Percentiles rank a stretch among this genome's conserved stretches.
Conservation (phyloP, 2,797 vertebrate genomes). For the Pantherophis alleghaniensis region DNA sequence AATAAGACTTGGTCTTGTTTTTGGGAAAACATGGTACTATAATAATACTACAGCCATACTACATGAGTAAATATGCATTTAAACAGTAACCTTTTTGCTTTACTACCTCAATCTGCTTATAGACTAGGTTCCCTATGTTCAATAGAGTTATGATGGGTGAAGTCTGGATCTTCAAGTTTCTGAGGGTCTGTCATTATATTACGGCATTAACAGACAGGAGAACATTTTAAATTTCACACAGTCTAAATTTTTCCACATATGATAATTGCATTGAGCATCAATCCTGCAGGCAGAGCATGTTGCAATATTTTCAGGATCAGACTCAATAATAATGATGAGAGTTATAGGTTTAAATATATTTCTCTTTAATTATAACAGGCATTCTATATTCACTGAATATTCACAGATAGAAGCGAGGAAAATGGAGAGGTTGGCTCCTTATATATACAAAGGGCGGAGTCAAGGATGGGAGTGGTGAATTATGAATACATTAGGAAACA, state of each 20-base stretch:
- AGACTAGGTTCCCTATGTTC: slow-evolving; percentile 34
- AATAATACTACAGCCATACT: background rate
- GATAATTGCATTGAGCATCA: background rate
- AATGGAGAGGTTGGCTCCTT: too few species aligned
- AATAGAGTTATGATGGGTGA: slow-evolving; percentile 1
- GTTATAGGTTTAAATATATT: too few species aligned
- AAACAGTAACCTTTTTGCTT: slow-evolving; percentile 26
- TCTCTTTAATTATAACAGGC: too few species aligned
- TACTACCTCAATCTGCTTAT: slow-evolving; percentile 12
- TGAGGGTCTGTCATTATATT: background rate
- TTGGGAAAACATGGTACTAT: background rate
- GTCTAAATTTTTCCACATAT: background rate
- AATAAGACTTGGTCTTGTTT: too few species aligned
- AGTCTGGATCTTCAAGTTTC: background rate
- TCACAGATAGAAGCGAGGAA: too few species aligned
- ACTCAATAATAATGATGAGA: too few species aligned
- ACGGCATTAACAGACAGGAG: background rate
- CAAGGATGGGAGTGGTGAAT: too few species aligned
- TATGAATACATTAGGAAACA: too few species aligned
- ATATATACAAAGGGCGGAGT: too few species aligned
- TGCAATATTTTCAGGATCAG: too few species aligned
- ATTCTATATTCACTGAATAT: too few species aligned
- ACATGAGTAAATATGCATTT: background rate
- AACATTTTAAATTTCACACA: background rate
- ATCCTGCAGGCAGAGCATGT: too few species aligned